Base-by-base conservation (phyloP, 2,113 vertebrate species). In the Poeciliopsis retropinna region DNA sequence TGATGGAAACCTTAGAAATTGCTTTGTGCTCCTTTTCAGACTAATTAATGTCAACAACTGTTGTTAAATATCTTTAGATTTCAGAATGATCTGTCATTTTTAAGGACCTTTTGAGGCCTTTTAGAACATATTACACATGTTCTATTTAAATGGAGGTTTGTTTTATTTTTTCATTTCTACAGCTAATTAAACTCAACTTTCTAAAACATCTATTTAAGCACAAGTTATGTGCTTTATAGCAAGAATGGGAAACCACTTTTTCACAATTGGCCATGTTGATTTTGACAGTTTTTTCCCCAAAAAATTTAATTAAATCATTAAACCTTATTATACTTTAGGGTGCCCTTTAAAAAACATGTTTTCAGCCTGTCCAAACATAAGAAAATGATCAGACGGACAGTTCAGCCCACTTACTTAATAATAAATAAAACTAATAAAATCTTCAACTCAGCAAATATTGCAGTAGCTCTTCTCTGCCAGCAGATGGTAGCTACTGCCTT, bases 401-500 rank as follows among this genome's bases (percentile, higher is more conserved):
- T 19, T 1, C 5, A 19, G 14, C 14, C 17, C 5, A 3, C 25
- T n/a, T n/a, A 57, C 25, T 57, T 10, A 9, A 11, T 57, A 10
- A 22, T 25, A n/a, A 2, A 57, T 57, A 25, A 14, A 19, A 41
- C 11, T 39, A 30, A 32, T 44, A 22, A 3, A n/a, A 64, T 47
- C 28, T 29, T 0, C 19, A 7, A 5, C 14, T 8, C 37, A 37
- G 29, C 57, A 64, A 27, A 63, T 25, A 0, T 9, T 87, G 82
- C 29, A 71, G 32, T 83, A 30, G 71, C 9, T 28, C 1, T 34
- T 0, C 62, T 7, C 15, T 17, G 14, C 47, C 92, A 86, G 85
- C 81, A 92, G 92, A 82, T 89, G 89, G 85, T 3, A 54, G 0
- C 67, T 70, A 28, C 32, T n/a, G 17, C 76, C 51, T 57, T 30